A percentile compares a stretch with the other conserved stretches of the same genome.
Conservation (phyloP, 2,797 vertebrate species). For the Smutsia temminckii region DNA sequence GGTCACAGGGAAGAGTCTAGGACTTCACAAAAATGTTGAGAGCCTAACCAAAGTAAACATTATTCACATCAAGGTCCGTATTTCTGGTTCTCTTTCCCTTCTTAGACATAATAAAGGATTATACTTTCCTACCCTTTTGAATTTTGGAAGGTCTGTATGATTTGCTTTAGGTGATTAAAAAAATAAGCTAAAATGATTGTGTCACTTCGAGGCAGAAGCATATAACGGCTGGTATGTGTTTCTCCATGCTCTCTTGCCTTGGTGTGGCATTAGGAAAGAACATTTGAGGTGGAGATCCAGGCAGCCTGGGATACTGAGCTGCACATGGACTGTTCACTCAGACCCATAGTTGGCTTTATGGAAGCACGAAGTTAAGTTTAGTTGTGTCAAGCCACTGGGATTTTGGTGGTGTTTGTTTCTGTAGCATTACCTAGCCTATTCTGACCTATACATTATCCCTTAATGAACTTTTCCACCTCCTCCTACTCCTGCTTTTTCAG, state of each 20-base stretch:
- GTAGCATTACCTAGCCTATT: neutral
- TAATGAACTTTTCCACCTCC: neutral
- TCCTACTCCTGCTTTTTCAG: neutral
- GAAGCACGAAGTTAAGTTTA: neutral
- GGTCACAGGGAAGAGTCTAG: neutral
- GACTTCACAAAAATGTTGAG: conserved; percentile 2
- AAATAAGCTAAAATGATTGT: neutral
- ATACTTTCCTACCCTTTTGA: neutral
- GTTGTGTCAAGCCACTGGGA: neutral
- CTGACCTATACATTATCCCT: neutral
- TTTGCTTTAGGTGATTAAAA: neutral
- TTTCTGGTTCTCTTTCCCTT: conserved; percentile 4
- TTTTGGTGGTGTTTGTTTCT: neutral
- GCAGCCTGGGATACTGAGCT: neutral
- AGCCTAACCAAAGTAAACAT: neutral
- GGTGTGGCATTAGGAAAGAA: neutral
- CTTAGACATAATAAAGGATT: neutral
- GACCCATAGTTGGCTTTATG: neutral
- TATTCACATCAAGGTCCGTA: neutral
- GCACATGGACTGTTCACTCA: neutral
- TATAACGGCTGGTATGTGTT: neutral
- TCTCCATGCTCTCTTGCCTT: neutral
- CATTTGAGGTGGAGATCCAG: neutral
- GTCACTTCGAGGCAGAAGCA: neutral
- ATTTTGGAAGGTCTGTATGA: neutral